Conservation (phyloP, 2,888 invertebrate genomes). For the Mythimna pallens region DNA sequence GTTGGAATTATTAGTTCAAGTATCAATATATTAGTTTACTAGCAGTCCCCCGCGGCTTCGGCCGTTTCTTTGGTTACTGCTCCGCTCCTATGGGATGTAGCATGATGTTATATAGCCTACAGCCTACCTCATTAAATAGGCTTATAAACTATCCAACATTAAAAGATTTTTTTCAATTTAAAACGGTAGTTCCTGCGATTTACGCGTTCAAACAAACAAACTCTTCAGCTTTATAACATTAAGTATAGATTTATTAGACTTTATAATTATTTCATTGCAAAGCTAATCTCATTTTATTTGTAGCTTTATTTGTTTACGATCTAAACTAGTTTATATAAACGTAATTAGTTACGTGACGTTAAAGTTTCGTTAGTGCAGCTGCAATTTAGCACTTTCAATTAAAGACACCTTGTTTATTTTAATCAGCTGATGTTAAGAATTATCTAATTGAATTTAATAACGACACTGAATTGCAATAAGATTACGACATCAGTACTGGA, state of each 20-base stretch:
- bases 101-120: no score
- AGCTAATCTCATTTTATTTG: slow-evolving; percentile 13
- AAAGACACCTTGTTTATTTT: slow-evolving; percentile 15
- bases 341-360: slow-evolving; percentile 29
- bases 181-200: no score
- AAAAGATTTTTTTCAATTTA: no score
- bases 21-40: neutral
- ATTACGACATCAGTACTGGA: neutral
- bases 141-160: no score
- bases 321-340: slow-evolving; percentile 34
- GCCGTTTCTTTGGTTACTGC: no score
- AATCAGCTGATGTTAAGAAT: slow-evolving; percentile 1
- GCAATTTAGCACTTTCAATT: slow-evolving; percentile 22
- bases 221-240: no score
- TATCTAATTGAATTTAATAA: neutral
- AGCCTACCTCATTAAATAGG: no score
- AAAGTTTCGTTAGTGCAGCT: slow-evolving; percentile 25
- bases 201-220: no score
- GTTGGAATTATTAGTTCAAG: neutral
- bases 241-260: slow-evolving; percentile 16
- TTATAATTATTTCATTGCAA: slow-evolving; percentile 12
- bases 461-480: neutral
- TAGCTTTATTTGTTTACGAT: slow-evolving; percentile 26
- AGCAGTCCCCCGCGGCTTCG: no score
- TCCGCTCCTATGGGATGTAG: no score